Evolutionary conservation across 1,140 invertebrate genomes (phyloP).

Genomic region (Meloidogyne floridensis): DNA sequence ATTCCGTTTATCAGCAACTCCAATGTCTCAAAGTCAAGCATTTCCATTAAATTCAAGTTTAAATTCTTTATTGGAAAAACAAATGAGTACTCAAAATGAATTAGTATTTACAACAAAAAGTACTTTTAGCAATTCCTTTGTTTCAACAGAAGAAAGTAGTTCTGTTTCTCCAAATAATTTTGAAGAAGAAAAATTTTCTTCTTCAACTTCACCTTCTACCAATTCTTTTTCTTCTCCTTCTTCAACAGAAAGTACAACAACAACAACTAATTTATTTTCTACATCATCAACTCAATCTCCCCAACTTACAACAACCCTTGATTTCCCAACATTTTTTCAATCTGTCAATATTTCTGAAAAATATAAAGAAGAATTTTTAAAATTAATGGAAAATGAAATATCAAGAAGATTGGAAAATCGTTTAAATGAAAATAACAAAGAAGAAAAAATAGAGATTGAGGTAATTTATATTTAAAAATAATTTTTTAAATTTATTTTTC

Average conservation of each 20-base stretch:
- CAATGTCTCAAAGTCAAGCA: conserved; percentile 18
- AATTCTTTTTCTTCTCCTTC: neutral
- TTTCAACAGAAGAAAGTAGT: too few relatives aligned
- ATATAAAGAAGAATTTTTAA: neutral
- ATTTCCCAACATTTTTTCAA: neutral
- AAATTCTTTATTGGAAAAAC: neutral
- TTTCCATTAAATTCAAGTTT: neutral
- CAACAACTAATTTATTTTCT: too few relatives aligned
- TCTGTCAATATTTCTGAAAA: conserved; percentile 4
- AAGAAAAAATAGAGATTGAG: neutral
- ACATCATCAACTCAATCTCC: too few relatives aligned
- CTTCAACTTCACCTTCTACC: neutral
- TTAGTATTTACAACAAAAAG: conserved; percentile 14
- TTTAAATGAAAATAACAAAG: neutral
- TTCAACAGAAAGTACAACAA: neutral
- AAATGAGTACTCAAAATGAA: neutral
- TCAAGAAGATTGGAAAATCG: neutral
- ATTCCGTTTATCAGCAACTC: conserved; percentile 26
- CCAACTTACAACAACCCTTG: neutral
- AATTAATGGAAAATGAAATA: conserved; percentile 4
- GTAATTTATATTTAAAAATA: neutral
- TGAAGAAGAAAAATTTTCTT: neutral
- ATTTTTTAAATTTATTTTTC: neutral
- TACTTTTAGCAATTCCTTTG: neutral
- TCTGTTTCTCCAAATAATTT: neutral